phyloP scores from a whole-genome alignment of 2,888 invertebrate genomes.

The Limenitis arthemis region DNA sequence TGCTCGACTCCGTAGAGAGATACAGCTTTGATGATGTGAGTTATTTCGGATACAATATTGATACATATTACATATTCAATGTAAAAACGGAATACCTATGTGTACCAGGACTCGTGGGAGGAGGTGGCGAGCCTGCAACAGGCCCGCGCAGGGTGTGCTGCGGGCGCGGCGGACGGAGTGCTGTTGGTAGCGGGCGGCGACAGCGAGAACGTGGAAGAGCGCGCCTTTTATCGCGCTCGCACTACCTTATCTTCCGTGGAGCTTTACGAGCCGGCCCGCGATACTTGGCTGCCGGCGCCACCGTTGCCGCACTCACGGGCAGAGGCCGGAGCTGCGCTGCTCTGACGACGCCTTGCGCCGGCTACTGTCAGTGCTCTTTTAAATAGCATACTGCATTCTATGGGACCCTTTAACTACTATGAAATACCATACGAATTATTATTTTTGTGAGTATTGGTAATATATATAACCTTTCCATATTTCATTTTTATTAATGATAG shows the following conservation, averaged over 20 bases:
- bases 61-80: not conserved
- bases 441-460: no score
- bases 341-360: constrained; percentile 54
- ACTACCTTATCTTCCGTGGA: constrained; percentile 88
- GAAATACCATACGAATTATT: no score
- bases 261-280: constrained; percentile 84
- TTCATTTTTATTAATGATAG: no score
- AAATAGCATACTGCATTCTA: no score
- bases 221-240: constrained; percentile 86
- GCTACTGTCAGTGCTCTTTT: not conserved
- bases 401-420: no score
- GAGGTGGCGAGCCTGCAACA: constrained; percentile 81
- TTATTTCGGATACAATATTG: not conserved
- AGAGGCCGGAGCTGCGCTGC: constrained; percentile 89
- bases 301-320: constrained; percentile 87
- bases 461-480: no score
- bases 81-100: not conserved
- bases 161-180: constrained; percentile 86
- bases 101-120: constrained; percentile 80
- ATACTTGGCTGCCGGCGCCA: constrained; percentile 84
- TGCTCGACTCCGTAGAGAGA: constrained; percentile 86
- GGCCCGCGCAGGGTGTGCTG: constrained; percentile 87
- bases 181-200: constrained; percentile 90
- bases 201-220: constrained; percentile 80
- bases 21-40: constrained; percentile 85